phyloP scores from a whole-genome alignment of 2,113 vertebrate genomes.

The Phalacrocorax pelagicus region DNA sequence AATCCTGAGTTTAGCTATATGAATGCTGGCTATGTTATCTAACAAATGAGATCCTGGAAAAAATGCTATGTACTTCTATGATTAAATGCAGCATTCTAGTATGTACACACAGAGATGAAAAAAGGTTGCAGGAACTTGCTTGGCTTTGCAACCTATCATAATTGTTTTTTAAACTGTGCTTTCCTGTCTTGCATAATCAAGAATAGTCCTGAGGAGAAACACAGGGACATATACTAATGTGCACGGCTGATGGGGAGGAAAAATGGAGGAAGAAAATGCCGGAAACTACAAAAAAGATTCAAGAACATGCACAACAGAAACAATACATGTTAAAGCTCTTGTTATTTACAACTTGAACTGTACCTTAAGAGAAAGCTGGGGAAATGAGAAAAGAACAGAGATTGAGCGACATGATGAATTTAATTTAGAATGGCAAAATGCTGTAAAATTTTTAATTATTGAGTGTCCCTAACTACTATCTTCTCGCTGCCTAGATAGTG shows the following conservation, averaged over 20 bases:
- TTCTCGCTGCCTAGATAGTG: not conserved
- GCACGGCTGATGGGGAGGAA: not conserved
- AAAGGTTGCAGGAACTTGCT: not conserved
- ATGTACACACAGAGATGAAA: not conserved
- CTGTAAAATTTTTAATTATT: not conserved
- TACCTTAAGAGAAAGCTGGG: not conserved
- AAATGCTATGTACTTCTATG: not conserved
- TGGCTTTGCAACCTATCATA: not conserved
- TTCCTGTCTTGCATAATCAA: not conserved
- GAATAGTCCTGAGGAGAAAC: not conserved
- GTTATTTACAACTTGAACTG: not conserved
- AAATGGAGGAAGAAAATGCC: not conserved
- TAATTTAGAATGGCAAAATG: not conserved
- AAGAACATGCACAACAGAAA: not conserved
- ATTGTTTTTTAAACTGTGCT: not conserved
- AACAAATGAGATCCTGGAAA: not conserved
- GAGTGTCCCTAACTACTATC: not conserved
- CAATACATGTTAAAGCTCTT: not conserved
- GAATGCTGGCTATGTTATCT: not conserved
- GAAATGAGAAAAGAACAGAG: not conserved
- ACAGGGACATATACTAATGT: not conserved
- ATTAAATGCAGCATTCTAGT: not conserved
- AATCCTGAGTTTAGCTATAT: not conserved
- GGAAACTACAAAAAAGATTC: not conserved
- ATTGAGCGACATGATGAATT: not conserved